These are phyloP conservation scores for Semaprochilodus insignis DNA, from an alignment of 2,797 vertebrate genomes.

Conservation along the genomic window DNA sequence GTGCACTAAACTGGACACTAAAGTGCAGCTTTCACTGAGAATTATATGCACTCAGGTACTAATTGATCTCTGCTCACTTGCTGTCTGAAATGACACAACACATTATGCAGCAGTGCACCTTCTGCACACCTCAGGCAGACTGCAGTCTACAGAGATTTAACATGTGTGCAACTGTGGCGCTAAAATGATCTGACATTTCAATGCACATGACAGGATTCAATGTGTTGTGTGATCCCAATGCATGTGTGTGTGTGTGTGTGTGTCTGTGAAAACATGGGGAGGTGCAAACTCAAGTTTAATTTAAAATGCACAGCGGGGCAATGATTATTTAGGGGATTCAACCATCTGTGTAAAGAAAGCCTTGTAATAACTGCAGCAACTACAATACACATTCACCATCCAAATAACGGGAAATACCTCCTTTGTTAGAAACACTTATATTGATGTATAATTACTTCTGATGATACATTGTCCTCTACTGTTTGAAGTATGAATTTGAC, in stretches of 20 bases:
- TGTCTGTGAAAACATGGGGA: not conserved
- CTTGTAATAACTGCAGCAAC: not conserved
- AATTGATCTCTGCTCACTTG: conserved; percentile 4
- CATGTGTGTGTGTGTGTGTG: conserved; percentile 3
- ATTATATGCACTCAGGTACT: not conserved
- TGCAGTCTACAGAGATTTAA: not conserved
- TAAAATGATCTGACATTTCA: not conserved
- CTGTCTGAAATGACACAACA: not conserved
- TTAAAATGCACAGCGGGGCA: conserved; percentile 12
- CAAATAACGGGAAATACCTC: not conserved
- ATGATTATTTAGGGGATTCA: not conserved
- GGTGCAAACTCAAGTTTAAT: conserved; percentile 11
- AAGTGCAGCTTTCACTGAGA: not conserved
- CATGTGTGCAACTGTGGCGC: too few species aligned
- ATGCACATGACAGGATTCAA: not conserved
- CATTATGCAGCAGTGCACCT: not conserved
- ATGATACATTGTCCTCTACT: too few species aligned
- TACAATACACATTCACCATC: not conserved
- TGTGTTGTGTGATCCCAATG: conserved; percentile 3
- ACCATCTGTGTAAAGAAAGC: conserved; percentile 17
- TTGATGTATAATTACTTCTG: not conserved
- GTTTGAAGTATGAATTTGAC: too few species aligned
- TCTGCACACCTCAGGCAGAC: not conserved
- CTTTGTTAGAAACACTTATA: too few species aligned
- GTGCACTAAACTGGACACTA: not conserved